Evolutionary conservation across 2,797 vertebrate genomes (phyloP).

Genomic region (Clarias fuscus): DNA sequence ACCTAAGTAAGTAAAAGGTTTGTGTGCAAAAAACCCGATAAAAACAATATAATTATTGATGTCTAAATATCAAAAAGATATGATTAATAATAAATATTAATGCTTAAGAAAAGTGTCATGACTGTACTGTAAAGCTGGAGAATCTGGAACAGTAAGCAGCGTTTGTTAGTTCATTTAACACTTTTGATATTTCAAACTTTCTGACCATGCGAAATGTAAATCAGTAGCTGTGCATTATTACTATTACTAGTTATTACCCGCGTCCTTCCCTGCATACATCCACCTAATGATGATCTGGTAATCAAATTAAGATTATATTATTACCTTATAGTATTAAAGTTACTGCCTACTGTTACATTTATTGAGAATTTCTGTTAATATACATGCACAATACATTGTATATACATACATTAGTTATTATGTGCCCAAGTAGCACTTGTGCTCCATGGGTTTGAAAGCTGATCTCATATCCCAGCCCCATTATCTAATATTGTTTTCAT

Average conservation of each 20-base stretch:
- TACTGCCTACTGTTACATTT: too few relatives aligned
- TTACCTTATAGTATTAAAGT: too few relatives aligned
- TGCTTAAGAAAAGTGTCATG: neutral
- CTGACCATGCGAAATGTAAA: neutral
- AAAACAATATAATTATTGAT: neutral
- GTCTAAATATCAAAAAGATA: too few relatives aligned
- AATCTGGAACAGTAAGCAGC: neutral
- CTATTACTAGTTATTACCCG: too few relatives aligned
- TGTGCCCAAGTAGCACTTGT: neutral
- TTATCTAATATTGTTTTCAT: neutral
- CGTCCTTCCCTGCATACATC: too few relatives aligned
- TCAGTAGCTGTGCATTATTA: neutral
- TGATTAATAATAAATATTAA: neutral
- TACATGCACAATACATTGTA: too few relatives aligned
- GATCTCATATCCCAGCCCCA: neutral
- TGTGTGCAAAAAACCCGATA: neutral
- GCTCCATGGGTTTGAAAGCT: neutral
- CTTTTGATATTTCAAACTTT: neutral
- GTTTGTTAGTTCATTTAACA: neutral
- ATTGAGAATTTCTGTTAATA: too few relatives aligned
- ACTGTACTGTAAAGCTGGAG: neutral
- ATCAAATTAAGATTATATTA: too few relatives aligned
- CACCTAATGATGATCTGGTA: too few relatives aligned
- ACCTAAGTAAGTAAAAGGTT: too few relatives aligned
- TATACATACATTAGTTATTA: neutral